These are phyloP conservation scores for Aleiodes sp. DNA, from an alignment of 1,140 invertebrate species.

Conservation along the genomic window DNA sequence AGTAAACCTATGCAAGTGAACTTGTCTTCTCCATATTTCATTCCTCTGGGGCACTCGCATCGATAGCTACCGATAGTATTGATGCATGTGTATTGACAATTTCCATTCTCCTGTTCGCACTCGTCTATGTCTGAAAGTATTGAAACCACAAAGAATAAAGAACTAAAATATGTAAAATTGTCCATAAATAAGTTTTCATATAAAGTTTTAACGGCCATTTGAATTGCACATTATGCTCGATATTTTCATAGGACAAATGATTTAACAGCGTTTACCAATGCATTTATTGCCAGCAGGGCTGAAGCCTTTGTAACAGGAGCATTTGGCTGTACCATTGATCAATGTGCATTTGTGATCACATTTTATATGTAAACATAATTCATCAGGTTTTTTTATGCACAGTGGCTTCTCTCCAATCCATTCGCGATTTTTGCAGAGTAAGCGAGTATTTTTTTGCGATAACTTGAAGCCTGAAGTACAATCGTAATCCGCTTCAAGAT, in stretches of 20 bases:
- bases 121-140: constrained; percentile 80
- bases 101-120: constrained; percentile 76
- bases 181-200: neutral
- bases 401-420: constrained; percentile 60
- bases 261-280: constrained; percentile 47
- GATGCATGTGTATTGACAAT: constrained; percentile 71
- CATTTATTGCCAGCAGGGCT: constrained; percentile 54
- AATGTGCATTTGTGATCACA: constrained; percentile 66
- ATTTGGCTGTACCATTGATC: constrained; percentile 59
- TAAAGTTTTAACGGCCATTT: neutral
- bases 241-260: neutral
- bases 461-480: constrained; percentile 56
- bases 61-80: constrained; percentile 68
- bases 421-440: constrained; percentile 57
- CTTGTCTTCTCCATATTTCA: constrained; percentile 63
- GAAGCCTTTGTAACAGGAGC: constrained; percentile 65
- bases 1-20: constrained; percentile 58
- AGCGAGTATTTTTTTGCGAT: constrained; percentile 46
- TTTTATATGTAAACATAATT: constrained; percentile 49
- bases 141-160: neutral
- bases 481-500: constrained; percentile 63
- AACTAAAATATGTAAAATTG: neutral
- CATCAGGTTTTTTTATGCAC: constrained; percentile 50
- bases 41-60: constrained; percentile 65
- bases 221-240: neutral